These are phyloP conservation scores for Colinus virginianus DNA, from an alignment of 2,113 vertebrate genomes.

Conservation along the genomic window DNA sequence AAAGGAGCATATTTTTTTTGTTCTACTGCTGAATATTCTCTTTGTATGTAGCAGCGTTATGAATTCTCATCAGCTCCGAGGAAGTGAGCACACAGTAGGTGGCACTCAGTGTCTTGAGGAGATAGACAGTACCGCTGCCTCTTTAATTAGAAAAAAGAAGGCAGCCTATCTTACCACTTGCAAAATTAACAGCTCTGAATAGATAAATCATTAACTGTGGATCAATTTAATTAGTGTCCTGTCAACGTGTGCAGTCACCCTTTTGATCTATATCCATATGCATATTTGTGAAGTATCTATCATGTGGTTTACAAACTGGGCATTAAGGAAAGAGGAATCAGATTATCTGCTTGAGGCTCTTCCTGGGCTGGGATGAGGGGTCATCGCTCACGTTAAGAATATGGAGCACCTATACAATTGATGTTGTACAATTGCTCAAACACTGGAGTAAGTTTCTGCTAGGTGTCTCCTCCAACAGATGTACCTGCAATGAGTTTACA, in stretches of 20 bases:
- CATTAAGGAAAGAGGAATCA: neutral
- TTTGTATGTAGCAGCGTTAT: fast-evolving
- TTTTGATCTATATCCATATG: neutral
- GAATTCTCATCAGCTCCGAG: neutral
- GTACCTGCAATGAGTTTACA: neutral
- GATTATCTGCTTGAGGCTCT: neutral
- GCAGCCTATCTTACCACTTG: neutral
- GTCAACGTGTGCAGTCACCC: constrained; percentile 4
- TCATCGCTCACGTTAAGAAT: neutral
- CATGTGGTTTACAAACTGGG: neutral
- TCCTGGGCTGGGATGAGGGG: neutral
- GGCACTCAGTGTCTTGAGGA: constrained; percentile 38
- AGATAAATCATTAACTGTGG: neutral
- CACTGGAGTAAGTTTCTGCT: neutral
- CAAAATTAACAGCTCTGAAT: constrained; percentile 18
- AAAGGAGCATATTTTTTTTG: neutral
- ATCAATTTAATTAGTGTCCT: constrained; percentile 55
- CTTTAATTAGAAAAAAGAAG: neutral
- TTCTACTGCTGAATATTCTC: neutral
- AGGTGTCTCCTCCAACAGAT: neutral
- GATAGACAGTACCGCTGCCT: neutral
- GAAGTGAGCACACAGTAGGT: constrained; percentile 28
- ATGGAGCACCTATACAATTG: fast-evolving
- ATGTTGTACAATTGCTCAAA: neutral
- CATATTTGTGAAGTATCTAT: neutral